Evolutionary conservation across 2,113 vertebrate genomes (phyloP).

Genomic region (Pelmatolapia mariae): DNA sequence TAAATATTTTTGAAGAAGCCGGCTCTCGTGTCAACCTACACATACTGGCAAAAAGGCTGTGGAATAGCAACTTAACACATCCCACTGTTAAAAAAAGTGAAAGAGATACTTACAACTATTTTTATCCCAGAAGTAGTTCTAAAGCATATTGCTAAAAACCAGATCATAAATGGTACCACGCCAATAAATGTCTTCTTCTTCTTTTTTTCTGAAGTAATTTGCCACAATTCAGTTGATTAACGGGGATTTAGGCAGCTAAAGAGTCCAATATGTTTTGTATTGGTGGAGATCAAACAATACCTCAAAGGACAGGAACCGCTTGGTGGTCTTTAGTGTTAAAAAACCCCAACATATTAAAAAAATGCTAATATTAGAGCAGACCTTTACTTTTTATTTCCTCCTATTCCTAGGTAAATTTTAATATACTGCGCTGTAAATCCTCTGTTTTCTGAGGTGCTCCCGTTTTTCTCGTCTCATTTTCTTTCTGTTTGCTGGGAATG

Average conservation of each 20-base stretch:
- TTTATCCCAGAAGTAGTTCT: slow-evolving; percentile 6
- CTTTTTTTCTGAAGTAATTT: not conserved
- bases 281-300: not conserved
- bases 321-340: not conserved
- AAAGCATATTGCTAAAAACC: slow-evolving; percentile 7
- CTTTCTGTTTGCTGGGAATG: not conserved
- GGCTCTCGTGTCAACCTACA: not conserved
- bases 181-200: not conserved
- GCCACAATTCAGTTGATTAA: not conserved
- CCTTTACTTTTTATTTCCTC: not conserved
- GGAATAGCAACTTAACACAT: slow-evolving; percentile 14
- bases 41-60: not conserved
- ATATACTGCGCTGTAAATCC: not conserved
- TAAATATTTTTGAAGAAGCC: not conserved
- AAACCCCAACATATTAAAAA: not conserved
- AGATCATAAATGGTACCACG: not conserved
- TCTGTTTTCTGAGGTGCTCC: not conserved
- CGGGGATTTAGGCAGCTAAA: not conserved
- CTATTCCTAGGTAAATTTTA: not conserved
- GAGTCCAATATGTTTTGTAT: not conserved
- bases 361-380: not conserved
- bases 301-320: not conserved
- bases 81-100: not conserved
- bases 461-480: not conserved
- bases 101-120: not conserved